Percentiles rank a stretch among this genome's conserved stretches.
These are phyloP conservation scores for Paraplagusia blochii DNA, from an alignment of 2,113 vertebrate species.

Conservation along the genomic window DNA sequence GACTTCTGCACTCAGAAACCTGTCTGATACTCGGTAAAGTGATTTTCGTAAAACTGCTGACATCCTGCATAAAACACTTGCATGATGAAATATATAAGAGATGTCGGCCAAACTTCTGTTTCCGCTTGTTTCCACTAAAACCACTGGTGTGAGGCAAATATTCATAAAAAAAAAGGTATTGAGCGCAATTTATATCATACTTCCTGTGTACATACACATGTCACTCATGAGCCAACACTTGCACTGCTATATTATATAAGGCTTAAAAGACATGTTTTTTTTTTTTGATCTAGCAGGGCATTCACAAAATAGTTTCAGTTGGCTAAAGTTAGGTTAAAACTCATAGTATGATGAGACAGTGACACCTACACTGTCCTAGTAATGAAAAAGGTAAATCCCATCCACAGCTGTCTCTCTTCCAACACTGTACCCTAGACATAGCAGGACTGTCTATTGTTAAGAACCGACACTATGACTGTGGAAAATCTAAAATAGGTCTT, in stretches of 20 bases:
- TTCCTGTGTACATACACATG: conserved; percentile 38
- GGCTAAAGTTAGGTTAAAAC: no score
- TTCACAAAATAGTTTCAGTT: no score
- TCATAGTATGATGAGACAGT: no score
- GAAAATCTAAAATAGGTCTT: no score
- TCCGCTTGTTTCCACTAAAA: not conserved
- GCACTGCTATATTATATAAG: not conserved
- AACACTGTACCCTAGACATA: no score
- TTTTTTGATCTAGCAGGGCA: no score
- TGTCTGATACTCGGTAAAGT: not conserved
- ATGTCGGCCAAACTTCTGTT: conserved; percentile 9
- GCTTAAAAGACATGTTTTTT: not conserved
- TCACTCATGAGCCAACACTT: conserved; percentile 2
- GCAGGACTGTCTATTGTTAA: no score
- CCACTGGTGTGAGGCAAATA: not conserved
- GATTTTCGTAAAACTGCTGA: not conserved
- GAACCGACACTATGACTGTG: no score
- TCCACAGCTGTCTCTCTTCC: no score
- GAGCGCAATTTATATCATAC: conserved; percentile 22
- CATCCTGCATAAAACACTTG: conserved; percentile 12
- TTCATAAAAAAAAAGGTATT: not conserved
- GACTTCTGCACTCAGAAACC: conserved; percentile 14
- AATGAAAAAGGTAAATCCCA: no score
- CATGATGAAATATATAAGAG: conserved; percentile 9
- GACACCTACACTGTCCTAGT: no score